Percentiles rank a stretch among this genome's conserved stretches.
Evolutionary conservation across 2,888 invertebrate species (phyloP).

Genomic region (Argyresthia goedartella): DNA sequence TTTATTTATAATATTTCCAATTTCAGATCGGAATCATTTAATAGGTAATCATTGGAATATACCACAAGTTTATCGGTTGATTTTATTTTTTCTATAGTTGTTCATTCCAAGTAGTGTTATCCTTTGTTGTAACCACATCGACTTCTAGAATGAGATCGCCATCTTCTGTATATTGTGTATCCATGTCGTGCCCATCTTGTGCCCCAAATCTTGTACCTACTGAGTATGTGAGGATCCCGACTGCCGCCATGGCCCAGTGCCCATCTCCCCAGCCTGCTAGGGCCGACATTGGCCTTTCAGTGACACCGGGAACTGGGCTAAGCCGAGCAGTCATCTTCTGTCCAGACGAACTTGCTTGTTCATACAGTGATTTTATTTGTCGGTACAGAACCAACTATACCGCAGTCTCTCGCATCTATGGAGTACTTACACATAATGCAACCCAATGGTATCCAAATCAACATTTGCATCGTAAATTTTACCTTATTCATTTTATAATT

Average conservation of each 20-base stretch:
- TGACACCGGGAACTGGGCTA: not conserved
- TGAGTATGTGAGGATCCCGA: not conserved
- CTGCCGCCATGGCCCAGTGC: not conserved
- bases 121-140: conserved; percentile 32
- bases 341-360: conserved; percentile 42
- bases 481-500: conserved; percentile 24
- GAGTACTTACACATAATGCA: conserved; percentile 67
- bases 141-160: conserved; percentile 38
- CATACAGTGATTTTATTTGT: conserved; percentile 62
- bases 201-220: not conserved
- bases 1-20: conserved; percentile 60
- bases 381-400: conserved; percentile 65
- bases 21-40: conserved; percentile 73
- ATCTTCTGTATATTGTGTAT: conserved; percentile 31
- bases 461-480: conserved; percentile 48
- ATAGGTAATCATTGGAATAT: conserved; percentile 63
- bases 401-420: conserved; percentile 66
- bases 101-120: conserved; percentile 45
- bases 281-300: not conserved
- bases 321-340: conserved; percentile 11
- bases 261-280: no score
- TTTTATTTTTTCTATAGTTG: conserved; percentile 44
- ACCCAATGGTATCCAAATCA: conserved; percentile 62
- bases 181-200: conserved; percentile 17
- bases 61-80: conserved; percentile 32